These are phyloP conservation scores for Serrognathus titanus DNA, from an alignment of 2,888 invertebrate genomes.

Conservation along the genomic window DNA sequence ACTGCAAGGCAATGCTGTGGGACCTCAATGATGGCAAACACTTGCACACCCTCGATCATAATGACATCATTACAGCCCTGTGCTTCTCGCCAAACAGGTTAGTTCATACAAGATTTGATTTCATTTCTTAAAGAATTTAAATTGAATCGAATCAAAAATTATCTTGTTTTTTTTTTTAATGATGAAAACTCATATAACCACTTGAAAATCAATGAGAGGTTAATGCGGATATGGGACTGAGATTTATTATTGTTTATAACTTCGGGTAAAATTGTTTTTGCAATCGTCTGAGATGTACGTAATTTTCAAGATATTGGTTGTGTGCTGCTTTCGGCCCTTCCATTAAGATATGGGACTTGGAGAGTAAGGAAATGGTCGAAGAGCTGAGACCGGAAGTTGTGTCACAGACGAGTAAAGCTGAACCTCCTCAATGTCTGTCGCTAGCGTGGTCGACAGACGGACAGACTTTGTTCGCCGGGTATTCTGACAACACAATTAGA, in stretches of 20 bases:
- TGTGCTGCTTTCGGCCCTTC: slow-evolving; percentile 98
- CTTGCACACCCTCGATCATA: slow-evolving; percentile 96
- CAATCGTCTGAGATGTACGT: background rate
- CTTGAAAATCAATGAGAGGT: slow-evolving; percentile 46
- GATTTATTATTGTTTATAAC: background rate
- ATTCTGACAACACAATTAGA: slow-evolving; percentile 96
- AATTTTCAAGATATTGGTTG: slow-evolving; percentile 76
- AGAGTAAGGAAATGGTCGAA: slow-evolving; percentile 99
- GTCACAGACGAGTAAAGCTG: slow-evolving; percentile 72
- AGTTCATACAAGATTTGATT: no score
- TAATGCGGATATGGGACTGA: slow-evolving; percentile 51
- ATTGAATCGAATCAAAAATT: background rate
- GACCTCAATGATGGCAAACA: slow-evolving; percentile 99
- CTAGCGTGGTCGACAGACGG: slow-evolving; percentile 99
- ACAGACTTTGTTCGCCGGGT: slow-evolving; percentile 97
- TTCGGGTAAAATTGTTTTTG: background rate
- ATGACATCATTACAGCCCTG: slow-evolving; percentile 95
- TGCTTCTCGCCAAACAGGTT: slow-evolving; percentile 97
- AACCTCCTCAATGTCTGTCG: slow-evolving; percentile 93
- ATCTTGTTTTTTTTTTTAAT: slow-evolving; percentile 4
- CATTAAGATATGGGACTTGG: slow-evolving; percentile 99
- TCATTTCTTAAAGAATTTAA: background rate
- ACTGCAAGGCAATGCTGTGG: slow-evolving; percentile 99
- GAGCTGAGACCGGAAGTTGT: slow-evolving; percentile 96
- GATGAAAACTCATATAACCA: slow-evolving; percentile 31